Base-by-base conservation (phyloP, 2,888 invertebrate species). In the Pseudeuparius sepicola region DNA sequence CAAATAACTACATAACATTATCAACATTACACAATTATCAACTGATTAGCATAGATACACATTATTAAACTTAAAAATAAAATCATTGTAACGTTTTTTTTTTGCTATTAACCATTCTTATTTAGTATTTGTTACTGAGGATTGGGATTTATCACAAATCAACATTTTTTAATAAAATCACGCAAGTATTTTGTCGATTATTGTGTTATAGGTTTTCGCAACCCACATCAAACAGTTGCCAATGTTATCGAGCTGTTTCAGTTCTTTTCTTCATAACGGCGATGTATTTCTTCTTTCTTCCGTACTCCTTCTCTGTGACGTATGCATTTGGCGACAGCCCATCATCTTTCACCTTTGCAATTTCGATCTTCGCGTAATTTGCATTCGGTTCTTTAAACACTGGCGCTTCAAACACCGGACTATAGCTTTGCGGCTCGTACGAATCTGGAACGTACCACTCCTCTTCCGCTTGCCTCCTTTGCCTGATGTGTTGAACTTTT, bases 261-360 rank as follows among this genome's bases (percentile, higher is more conserved):
- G 20, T 20, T 20, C n/a, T 20, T 25, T 37, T 43, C 15, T 41
- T 31, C 13, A 41, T 43, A 6, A 43, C 41, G 25, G 38, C 34
- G 9, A 43, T 32, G 16, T 32, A 41, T 3, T 35, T 39, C 14
- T 46, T 43, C 30, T 47, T 46, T 31, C 41, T 39, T n/a, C 52
- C 43, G 34, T 41, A 49, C 37, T 50, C 48, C 20, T 36, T 44
- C 29, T 52, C 46, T 17, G 35, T 31, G 18, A 57, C 40, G 35
- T 45, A 43, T 1, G 57, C 56, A 31, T 53, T 55, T 14, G 52
- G 48, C 14, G 57, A 52, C n/a, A 57, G 43, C 5, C 41, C 42
- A 4, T 52, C 52, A 34, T 56, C 56, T 12, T 52, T n/a, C 20
- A n/a, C 7, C 52, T 18, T 49, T 44, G 31, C 43, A 40, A 9